These are phyloP conservation scores for Drosophila nebulosa DNA, from an alignment of 1,140 invertebrate genomes.

Conservation along the genomic window DNA sequence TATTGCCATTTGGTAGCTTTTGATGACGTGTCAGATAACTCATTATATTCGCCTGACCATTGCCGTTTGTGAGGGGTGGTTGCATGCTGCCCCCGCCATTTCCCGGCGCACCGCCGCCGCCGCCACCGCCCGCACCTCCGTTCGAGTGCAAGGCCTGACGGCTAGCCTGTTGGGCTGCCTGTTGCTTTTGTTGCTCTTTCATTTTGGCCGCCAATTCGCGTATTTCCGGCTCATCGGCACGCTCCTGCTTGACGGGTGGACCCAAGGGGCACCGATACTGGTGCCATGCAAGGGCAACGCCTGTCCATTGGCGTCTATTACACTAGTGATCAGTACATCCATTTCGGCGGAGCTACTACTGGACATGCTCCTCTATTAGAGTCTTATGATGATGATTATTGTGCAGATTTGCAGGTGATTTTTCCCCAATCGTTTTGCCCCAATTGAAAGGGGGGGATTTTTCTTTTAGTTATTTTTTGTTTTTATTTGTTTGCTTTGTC, in stretches of 20 bases:
- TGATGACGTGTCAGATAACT: constrained; percentile 83
- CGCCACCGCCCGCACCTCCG: constrained; percentile 30
- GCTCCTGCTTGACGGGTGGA: constrained; percentile 88
- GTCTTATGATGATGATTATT: background rate
- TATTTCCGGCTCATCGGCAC: constrained; percentile 92
- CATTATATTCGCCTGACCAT: constrained; percentile 84
- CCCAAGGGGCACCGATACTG: constrained; percentile 54
- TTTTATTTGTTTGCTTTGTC: constrained; percentile 13
- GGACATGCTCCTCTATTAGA: constrained; percentile 43
- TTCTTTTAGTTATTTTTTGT: constrained; percentile 1
- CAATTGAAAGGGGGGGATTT: background rate
- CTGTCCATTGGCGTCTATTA: constrained; percentile 72
- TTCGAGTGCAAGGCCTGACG: constrained; percentile 71
- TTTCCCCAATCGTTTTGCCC: background rate
- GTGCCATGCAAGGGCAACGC: constrained; percentile 65
- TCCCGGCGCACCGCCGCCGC: constrained; percentile 51
- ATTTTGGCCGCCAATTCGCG: constrained; percentile 91
- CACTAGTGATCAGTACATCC: constrained; percentile 69
- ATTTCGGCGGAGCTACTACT: constrained; percentile 29
- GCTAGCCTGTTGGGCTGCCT: constrained; percentile 67
- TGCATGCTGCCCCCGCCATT: constrained; percentile 48
- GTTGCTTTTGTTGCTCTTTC: constrained; percentile 88
- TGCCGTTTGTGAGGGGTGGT: constrained; percentile 67
- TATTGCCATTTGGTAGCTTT: constrained; percentile 72
- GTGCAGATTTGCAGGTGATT: constrained; percentile 4